Percentiles rank a stretch among this genome's conserved stretches.
phyloP scores from a whole-genome alignment of 2,113 vertebrate genomes.

The Notiomystis cincta region DNA sequence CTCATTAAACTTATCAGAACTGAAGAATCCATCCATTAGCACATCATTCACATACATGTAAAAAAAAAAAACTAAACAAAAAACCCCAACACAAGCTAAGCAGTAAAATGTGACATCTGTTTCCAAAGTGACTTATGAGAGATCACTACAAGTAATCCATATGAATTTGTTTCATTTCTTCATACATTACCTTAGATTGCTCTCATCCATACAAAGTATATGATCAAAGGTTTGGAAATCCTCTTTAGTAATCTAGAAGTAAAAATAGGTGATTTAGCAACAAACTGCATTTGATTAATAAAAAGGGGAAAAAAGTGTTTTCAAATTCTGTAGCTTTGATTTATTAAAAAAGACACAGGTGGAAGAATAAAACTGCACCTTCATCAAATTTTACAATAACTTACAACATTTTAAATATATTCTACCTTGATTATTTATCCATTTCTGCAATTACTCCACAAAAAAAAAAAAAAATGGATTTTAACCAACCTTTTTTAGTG shows the following conservation, averaged over 20 bases:
- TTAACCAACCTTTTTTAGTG: background rate
- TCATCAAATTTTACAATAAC: background rate
- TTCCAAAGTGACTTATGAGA: background rate
- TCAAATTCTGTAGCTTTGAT: background rate
- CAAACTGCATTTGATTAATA: background rate
- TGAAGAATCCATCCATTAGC: background rate
- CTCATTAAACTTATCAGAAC: background rate
- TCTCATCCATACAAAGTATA: slow-evolving; percentile 97
- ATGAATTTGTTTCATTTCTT: background rate
- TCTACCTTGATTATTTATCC: background rate
- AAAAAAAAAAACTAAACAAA: background rate
- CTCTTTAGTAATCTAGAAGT: slow-evolving; percentile 86
- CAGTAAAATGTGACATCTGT: background rate
- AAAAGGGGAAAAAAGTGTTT: background rate
- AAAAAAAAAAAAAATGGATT: too few species aligned
- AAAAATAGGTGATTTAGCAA: background rate
- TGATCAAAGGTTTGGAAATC: slow-evolving; percentile 90
- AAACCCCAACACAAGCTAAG: background rate
- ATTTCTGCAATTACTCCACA: background rate
- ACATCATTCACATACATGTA: background rate
- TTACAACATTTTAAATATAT: background rate
- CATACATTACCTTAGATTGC: slow-evolving; percentile 85
- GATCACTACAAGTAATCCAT: background rate
- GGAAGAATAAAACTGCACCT: background rate
- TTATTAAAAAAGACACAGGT: background rate